These are phyloP conservation scores for Paramormyrops hopkinsi DNA, from an alignment of 2,797 vertebrate species.

Conservation along the genomic window DNA sequence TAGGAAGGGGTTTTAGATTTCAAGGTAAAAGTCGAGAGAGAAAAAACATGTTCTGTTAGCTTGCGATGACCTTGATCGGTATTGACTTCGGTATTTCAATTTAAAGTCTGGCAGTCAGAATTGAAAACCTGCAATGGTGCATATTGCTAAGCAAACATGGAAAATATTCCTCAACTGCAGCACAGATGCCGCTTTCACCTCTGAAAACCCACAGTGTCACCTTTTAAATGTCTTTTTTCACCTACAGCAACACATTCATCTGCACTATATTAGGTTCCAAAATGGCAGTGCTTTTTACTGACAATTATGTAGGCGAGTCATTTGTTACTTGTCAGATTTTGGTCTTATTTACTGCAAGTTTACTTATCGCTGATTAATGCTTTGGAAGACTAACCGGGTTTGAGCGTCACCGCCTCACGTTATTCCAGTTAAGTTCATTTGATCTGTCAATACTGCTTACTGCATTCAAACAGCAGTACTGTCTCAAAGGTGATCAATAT, in stretches of 20 bases:
- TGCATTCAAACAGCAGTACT: not conserved
- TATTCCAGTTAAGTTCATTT: not conserved
- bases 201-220: not conserved
- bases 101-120: not conserved
- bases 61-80: not conserved
- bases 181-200: not conserved
- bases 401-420: not conserved
- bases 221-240: not conserved
- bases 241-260: not conserved
- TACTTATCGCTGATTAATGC: not conserved
- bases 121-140: not conserved
- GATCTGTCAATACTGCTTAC: not conserved
- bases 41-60: not conserved
- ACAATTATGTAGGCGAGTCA: not conserved
- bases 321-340: not conserved
- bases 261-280: not conserved
- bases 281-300: not conserved
- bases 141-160: conserved; percentile 1
- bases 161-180: not conserved
- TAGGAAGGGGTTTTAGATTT: not conserved
- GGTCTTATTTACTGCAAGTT: not conserved
- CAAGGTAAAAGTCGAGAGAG: not conserved
- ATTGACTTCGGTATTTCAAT: not conserved
- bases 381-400: not conserved
- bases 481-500: not conserved